phyloP scores from a whole-genome alignment of 2,797 vertebrate genomes.

The Poeciliopsis presidionis region DNA sequence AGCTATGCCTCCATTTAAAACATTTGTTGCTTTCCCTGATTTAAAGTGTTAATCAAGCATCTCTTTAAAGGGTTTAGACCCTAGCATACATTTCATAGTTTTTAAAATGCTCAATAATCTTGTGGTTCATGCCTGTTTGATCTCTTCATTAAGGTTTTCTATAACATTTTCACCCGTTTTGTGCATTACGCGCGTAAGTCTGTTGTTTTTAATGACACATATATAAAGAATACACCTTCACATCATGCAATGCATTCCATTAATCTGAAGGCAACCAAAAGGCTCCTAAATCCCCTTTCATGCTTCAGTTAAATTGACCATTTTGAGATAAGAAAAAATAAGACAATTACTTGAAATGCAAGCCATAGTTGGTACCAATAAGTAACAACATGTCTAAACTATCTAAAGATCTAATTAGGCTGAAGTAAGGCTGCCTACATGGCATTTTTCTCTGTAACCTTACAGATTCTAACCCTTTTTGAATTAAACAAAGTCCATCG shows the following conservation, averaged over 20 bases:
- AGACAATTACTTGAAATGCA: neutral
- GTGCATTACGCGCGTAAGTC: slow-evolving; percentile 10
- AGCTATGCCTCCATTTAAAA: slow-evolving; percentile 26
- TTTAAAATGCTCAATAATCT: slow-evolving; percentile 41
- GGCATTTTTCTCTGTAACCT: neutral
- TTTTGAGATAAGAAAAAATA: neutral
- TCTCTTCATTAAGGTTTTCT: neutral
- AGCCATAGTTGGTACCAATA: neutral
- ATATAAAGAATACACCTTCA: neutral
- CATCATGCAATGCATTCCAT: neutral
- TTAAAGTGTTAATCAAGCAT: slow-evolving; percentile 31
- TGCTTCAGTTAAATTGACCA: neutral
- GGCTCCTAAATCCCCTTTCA: neutral
- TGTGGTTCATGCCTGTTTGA: slow-evolving; percentile 30
- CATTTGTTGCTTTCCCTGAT: slow-evolving; percentile 7
- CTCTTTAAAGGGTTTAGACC: slow-evolving; percentile 28
- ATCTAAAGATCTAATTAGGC: neutral
- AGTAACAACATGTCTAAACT: neutral
- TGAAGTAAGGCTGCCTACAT: neutral
- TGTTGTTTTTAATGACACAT: neutral
- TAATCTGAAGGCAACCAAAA: neutral
- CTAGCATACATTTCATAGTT: slow-evolving; percentile 37
- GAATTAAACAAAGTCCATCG: neutral
- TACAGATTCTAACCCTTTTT: neutral
- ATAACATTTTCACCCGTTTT: slow-evolving; percentile 8